Conservation (phyloP, 2,888 invertebrate genomes). For the Phaonia tiefii region DNA sequence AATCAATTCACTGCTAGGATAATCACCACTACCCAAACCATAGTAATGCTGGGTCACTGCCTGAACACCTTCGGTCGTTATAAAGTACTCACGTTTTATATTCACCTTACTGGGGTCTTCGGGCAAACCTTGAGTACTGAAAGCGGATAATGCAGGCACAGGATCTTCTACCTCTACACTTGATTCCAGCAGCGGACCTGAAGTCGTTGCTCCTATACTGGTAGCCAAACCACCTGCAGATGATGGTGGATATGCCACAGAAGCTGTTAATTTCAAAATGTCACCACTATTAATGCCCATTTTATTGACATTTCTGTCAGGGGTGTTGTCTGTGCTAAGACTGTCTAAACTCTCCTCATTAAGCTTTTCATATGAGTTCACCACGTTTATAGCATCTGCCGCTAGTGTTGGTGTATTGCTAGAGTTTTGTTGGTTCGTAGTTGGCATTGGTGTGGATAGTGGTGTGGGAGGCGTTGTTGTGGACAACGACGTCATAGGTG, state of each 20-base stretch:
- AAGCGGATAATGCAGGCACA: conserved; percentile 72
- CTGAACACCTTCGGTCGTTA: conserved; percentile 72
- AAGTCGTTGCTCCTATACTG: conserved; percentile 20
- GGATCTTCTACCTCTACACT: conserved; percentile 57
- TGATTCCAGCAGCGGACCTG: not conserved
- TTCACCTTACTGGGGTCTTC: conserved; percentile 76
- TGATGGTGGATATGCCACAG: conserved; percentile 71
- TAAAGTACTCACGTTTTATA: conserved; percentile 75
- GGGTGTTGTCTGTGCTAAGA: conserved; percentile 58
- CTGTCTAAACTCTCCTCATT: conserved; percentile 58
- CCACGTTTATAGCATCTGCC: conserved; percentile 46
- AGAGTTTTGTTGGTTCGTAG: conserved; percentile 30
- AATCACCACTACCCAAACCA: conserved; percentile 57
- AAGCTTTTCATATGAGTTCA: conserved; percentile 26
- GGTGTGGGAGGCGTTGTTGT: conserved; percentile 48
- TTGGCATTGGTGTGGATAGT: conserved; percentile 31
- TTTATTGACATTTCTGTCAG: conserved; percentile 47
- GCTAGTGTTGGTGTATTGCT: not conserved
- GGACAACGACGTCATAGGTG: conserved; percentile 58
- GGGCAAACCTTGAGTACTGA: conserved; percentile 79
- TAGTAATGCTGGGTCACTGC: conserved; percentile 22
- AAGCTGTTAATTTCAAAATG: conserved; percentile 76
- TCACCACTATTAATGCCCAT: conserved; percentile 70
- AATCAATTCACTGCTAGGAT: conserved; percentile 60
- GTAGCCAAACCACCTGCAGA: conserved; percentile 45